Evolutionary conservation across 1,140 invertebrate species (phyloP), one percentile per base, ranked within the genome.

Genomic region (Piezodorus guildinii): DNA sequence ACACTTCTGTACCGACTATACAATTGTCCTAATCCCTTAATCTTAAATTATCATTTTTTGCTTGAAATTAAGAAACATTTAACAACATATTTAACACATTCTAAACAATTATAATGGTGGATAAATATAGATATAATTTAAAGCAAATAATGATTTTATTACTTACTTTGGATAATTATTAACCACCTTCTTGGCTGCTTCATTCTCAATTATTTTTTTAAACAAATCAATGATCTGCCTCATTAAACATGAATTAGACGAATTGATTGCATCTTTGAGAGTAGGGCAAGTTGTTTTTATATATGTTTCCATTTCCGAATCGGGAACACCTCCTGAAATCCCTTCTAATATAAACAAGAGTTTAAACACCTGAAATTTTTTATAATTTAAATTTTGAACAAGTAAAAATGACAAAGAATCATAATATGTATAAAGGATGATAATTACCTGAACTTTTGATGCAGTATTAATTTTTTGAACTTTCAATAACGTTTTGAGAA

Each of bases 211-310:
- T 5, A 79, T 72, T 68, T 82, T 79, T 16, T 78, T 71, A 66
- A 80, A 82, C 71, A 82, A 82, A 56, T 80, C 77, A 19, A 79
- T 75, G 16, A 79, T 75, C 46, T 81, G 80, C 62, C 76, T 70
- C 17, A 83, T 62, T 14, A 79, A 68, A 27, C 77, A 67, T 16
- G 74, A 62, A 68, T 83, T 78, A 51, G 74, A 73, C 23, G 71
- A 70, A 62, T 71, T 74, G 62, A 81, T 74, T 12, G 78, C 78
- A 58, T 75, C 73, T 17, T 71, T 70, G 2, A 81, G 71, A 60
- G 73, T 78, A 6, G 70, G 73, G 67, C 81, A 81, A 0, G 78
- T 78, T 16, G 77, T 68, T 43, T 73, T 68, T 0, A 78, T 74
- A 64, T 81, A 77, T 65, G 79, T 76, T 34, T 77, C 61, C 34